Percentiles rank a stretch among this genome's conserved stretches.
Conservation (phyloP, 2,797 vertebrate genomes). For the Galagoides demidoff region DNA sequence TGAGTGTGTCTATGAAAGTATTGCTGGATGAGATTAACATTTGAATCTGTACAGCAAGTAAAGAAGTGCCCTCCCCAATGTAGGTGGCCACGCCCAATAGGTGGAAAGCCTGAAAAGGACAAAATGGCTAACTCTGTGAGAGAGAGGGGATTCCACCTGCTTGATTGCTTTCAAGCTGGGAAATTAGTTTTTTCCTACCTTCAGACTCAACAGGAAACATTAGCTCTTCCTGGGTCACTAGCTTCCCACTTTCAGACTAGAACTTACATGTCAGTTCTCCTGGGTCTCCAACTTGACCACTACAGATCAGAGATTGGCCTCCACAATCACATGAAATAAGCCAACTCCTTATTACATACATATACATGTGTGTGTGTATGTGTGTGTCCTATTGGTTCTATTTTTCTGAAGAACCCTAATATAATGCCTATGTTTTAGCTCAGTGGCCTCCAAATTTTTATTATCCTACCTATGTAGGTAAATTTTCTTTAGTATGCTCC, state of each 20-base stretch:
- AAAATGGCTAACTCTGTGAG: background rate
- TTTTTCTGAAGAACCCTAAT: background rate
- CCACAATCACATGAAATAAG: background rate
- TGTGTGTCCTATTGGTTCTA: background rate
- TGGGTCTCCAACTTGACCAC: background rate
- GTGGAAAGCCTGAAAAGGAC: background rate
- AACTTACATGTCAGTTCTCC: background rate
- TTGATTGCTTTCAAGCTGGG: background rate
- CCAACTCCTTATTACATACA: background rate
- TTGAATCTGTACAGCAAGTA: background rate
- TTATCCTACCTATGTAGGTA: background rate
- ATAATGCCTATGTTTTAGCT: background rate
- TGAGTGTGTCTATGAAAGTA: background rate
- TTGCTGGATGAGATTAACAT: background rate
- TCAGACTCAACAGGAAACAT: conserved; percentile 10
- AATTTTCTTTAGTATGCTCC: background rate
- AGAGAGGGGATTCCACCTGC: background rate
- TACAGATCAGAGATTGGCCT: background rate
- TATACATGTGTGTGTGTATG: background rate
- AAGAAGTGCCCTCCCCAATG: background rate
- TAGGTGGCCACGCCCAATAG: background rate
- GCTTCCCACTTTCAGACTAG: background rate
- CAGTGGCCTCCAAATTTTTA: background rate
- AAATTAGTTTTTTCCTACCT: background rate
- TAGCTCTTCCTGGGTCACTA: background rate